Base-by-base conservation (phyloP, 2,797 vertebrate species). In the Falco biarmicus region DNA sequence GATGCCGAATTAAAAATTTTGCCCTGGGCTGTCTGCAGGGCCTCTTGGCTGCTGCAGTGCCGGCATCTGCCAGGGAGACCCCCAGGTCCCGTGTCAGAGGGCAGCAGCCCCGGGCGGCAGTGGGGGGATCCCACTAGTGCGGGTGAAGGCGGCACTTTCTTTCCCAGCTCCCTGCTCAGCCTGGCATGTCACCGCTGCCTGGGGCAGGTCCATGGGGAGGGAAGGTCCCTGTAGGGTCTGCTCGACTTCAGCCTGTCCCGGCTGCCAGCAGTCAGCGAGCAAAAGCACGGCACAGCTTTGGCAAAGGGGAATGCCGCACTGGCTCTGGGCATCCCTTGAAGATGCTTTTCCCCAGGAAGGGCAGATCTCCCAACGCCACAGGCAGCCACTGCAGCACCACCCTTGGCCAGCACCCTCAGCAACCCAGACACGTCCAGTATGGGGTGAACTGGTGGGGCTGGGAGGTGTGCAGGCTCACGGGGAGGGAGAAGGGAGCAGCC, bases 21-120 rank as follows among this genome's bases (percentile, higher is more conserved):
- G 99, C 99, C 99, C 98, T 97, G 84, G 98, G 98, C 98, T 98
- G 97, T 97, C 99, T 99, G 98, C 98, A 97, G 99, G 98, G 98
- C 98, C 97, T 97, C 93, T 96, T 87, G 97, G 98, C 98, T 98
- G 83, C 97, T 98, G 98, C 94, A 96, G 97, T 96, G 97, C 95
- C 98, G 97, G 98, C 98, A 98, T 98, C 98, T 99, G 99, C 98
- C 94, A 8, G 98, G 98, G 98, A 99, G 97, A 98, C 97, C 96
- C 97, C 87, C 94, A 89, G 94, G 78, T 96, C 97, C 96, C 71
- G 51, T 90, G 92, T 91, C 10, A 41, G 97, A 97, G 96, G 93
- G 76, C 37, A 6, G 94, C 96, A 97, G 94, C 65, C 73, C 61
- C 6, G 5, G 0, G 70, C 47, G 7, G n/a, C 9, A 39, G 43